Evolutionary conservation across 2,113 vertebrate species (phyloP).

Genomic region (Pipa parva): DNA sequence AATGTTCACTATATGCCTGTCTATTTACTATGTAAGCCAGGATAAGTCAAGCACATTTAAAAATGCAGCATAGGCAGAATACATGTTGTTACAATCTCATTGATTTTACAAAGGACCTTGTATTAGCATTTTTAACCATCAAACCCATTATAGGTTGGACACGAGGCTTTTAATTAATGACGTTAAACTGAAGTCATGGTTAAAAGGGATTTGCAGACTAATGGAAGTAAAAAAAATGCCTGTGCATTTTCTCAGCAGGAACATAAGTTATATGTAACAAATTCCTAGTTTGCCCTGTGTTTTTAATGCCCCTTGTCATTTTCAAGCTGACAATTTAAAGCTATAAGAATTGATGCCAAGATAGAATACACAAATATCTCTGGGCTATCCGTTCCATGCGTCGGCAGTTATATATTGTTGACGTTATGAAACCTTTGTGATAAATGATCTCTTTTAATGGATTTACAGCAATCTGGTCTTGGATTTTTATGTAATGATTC

Average conservation of each 20-base stretch:
- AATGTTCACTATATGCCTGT: neutral
- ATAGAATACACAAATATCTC: conserved; percentile 5
- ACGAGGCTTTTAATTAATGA: conserved; percentile 41
- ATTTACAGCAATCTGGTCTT: conserved; percentile 46
- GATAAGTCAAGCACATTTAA: conserved; percentile 14
- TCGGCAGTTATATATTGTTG: conserved; percentile 8
- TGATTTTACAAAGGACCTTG: conserved; percentile 31
- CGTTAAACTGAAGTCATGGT: conserved; percentile 28
- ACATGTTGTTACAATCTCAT: conserved; percentile 25
- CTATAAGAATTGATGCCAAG: conserved; percentile 11
- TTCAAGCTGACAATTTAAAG: neutral
- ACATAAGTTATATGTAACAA: neutral
- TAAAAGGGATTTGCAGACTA: conserved; percentile 15
- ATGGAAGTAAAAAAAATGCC: conserved; percentile 18
- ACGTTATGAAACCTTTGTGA: conserved; percentile 53
- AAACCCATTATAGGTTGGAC: conserved; percentile 36
- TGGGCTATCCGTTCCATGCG: conserved; percentile 13
- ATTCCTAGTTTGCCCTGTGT: neutral
- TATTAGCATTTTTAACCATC: conserved; percentile 41
- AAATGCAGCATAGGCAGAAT: conserved; percentile 36
- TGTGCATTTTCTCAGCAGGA: neutral
- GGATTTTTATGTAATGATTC: conserved; percentile 28
- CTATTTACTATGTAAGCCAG: conserved; percentile 8
- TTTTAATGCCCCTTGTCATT: neutral
- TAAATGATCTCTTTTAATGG: conserved; percentile 49